These are phyloP conservation scores for Chelmon rostratus DNA, from an alignment of 2,797 vertebrate species.

Conservation along the genomic window DNA sequence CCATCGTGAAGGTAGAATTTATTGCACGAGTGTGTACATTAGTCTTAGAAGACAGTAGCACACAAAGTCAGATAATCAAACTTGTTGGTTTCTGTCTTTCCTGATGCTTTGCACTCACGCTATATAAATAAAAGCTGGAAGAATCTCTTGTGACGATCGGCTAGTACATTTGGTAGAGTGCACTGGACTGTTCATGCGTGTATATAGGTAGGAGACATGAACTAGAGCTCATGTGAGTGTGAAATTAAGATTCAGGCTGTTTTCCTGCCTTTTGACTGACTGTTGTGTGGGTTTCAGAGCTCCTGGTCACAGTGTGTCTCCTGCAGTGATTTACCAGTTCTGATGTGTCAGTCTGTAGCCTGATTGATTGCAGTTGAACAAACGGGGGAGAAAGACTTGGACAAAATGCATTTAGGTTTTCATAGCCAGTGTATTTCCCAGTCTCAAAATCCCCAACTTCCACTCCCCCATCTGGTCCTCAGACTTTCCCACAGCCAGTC, in stretches of 20 bases:
- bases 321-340: constrained; percentile 43
- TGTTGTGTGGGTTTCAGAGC: constrained; percentile 16
- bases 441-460: constrained; percentile 65
- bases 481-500: constrained; percentile 77
- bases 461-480: constrained; percentile 79
- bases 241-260: background rate
- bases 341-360: constrained; percentile 49
- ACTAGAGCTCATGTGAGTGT: background rate
- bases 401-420: constrained; percentile 67
- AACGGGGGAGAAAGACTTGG: constrained; percentile 52
- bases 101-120: background rate
- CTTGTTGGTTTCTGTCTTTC: background rate
- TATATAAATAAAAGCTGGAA: background rate
- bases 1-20: background rate
- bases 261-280: background rate
- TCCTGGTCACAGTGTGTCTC: constrained; percentile 23
- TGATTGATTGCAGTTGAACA: constrained; percentile 67
- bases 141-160: background rate
- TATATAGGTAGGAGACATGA: background rate
- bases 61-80: background rate
- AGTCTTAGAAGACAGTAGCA: background rate
- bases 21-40: background rate
- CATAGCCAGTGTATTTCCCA: constrained; percentile 74
- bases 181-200: background rate
- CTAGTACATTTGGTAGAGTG: background rate